Evolutionary conservation across 53 echinoderm and acorn worm genomes (phyloP), one percentile per base, ranked within the genome.

Genomic region (Echinometra lucunter): DNA sequence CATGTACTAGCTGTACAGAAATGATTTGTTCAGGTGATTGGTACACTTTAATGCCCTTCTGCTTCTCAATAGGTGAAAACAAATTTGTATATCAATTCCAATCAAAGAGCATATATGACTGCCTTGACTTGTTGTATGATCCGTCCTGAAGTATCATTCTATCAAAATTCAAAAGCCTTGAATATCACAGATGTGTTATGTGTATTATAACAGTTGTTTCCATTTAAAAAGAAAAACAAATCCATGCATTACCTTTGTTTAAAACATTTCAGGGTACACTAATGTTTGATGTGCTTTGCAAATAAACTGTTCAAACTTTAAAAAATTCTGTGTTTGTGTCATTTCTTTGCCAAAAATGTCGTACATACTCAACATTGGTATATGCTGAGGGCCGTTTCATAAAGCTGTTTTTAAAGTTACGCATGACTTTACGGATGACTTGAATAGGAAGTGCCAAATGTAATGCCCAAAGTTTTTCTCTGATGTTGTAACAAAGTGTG

Each of bases 271-370:
- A 90, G 21, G 44, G 66, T 66, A 44, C 45, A 69, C 66, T 91
- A 69, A 91, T 91, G 91, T 91, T 91, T 91, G 91, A 91, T 66
- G 91, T 91, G 91, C 45, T 66, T 91, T 91, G 66, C 70, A 37
- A 91, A 67, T 91, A 91, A 91, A 70, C 25, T 70, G 91, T 91
- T 66, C 60, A 32, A 89, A 89, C n/a, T n/a, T n/a, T n/a, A 53
- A 89, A 28, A 10, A 89, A 89, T 60, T 47, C 38, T 58, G 16
- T 75, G 37, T 34, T 23, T 58, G 2, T 17, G 37, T 8, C 49
- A 6, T 49, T 53, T 28, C 28, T 85, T 85, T 23, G 42, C 42
- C 19, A 78, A 23, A 42, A 40, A 78, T 34, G n/a, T n/a, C n/a
- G n/a, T n/a, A n/a, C n/a, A n/a, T n/a, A n/a, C n/a, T n/a, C n/a